phyloP scores from a whole-genome alignment of 1,140 invertebrate species.

The Zaprionus ornatus region DNA sequence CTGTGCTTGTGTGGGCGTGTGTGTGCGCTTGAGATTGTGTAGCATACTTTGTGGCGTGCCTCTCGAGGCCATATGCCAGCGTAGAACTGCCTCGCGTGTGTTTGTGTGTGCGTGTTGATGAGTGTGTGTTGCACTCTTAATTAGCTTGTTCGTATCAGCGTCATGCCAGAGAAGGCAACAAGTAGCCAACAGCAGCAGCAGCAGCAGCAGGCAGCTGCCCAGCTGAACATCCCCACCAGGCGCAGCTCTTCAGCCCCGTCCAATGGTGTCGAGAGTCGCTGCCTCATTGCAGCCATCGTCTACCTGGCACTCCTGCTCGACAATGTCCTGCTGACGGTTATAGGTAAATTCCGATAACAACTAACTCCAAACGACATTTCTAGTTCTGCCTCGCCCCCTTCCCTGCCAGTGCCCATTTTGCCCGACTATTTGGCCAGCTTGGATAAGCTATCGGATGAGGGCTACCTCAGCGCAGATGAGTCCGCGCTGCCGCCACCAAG shows the following conservation, averaged over 20 bases:
- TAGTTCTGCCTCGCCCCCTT: conserved; percentile 5
- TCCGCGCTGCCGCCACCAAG: conserved; percentile 16
- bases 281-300: conserved; percentile 85
- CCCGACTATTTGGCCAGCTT: conserved; percentile 90
- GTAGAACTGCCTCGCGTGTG: conserved; percentile 21
- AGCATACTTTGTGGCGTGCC: conserved; percentile 67
- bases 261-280: conserved; percentile 61
- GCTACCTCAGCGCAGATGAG: background rate
- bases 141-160: conserved; percentile 16
- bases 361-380: background rate
- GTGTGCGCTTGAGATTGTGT: conserved; percentile 18
- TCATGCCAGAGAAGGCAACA: conserved; percentile 57
- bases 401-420: conserved; percentile 92
- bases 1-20: conserved; percentile 16
- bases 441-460: conserved; percentile 71
- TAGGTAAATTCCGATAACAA: conserved; percentile 86
- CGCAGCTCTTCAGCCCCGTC: conserved; percentile 52
- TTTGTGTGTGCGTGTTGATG: conserved; percentile 7
- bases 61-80: conserved; percentile 63
- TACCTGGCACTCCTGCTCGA: conserved; percentile 89
- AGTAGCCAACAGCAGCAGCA: conserved; percentile 20
- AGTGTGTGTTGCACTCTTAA: conserved; percentile 30
- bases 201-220: conserved; percentile 47
- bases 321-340: conserved; percentile 91
- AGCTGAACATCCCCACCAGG: conserved; percentile 57